Conservation (phyloP, 2,797 vertebrate species). For the Jordanella pulchra region DNA sequence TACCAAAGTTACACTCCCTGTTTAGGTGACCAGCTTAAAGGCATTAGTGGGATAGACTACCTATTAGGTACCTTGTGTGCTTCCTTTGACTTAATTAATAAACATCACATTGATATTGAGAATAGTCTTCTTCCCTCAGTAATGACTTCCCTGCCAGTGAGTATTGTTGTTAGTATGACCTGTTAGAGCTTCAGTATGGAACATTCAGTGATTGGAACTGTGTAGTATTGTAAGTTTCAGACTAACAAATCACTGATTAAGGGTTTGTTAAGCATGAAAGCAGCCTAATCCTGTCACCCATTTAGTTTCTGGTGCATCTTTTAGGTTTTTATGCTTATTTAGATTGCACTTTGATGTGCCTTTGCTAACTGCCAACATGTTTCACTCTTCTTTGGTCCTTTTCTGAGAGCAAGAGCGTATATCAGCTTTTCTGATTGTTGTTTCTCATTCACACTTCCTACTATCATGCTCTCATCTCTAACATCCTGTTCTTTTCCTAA, state of each 20-base stretch:
- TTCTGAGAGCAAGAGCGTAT: constrained; percentile 21
- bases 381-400: constrained; percentile 32
- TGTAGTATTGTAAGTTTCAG: neutral
- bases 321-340: constrained; percentile 5
- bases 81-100: neutral
- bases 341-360: constrained; percentile 14
- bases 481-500: constrained; percentile 54
- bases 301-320: neutral
- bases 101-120: neutral
- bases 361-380: constrained; percentile 38
- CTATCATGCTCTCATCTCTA: constrained; percentile 53
- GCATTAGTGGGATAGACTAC: neutral
- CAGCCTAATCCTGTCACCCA: neutral
- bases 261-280: neutral
- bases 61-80: neutral
- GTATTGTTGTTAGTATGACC: neutral
- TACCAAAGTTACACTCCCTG: neutral
- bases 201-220: neutral
- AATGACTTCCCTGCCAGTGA: neutral
- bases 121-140: neutral
- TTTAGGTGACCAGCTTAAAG: neutral
- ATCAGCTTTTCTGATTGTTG: constrained; percentile 28
- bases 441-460: constrained; percentile 27
- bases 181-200: neutral
- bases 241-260: neutral